Base-by-base conservation (phyloP, 2,113 vertebrate genomes). In the Zosterops pallidus region DNA sequence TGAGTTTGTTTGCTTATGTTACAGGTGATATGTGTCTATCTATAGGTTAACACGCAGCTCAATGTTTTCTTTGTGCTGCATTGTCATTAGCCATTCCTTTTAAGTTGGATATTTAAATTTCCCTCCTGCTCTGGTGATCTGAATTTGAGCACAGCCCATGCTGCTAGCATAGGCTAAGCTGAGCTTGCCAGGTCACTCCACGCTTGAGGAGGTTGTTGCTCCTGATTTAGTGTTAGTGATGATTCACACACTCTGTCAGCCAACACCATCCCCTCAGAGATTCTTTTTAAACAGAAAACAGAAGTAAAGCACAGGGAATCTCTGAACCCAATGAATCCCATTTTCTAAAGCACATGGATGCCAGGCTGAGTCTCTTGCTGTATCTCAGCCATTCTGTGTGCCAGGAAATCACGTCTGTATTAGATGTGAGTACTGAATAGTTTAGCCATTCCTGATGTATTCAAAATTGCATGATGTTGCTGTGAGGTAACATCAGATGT, bases 301-400 rank as follows among this genome's bases (percentile, higher is more conserved):
- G 46, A 39, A 57, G 16, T 9, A 37, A 81, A 13, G 18, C 25
- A 16, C 25, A 64, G 52, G 59, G 62, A 60, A 22, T n/a, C 2
- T 3, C 64, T 91, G 81, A n/a, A 37, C 28, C 6, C 4, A 6
- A 3, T 14, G 24, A 44, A 67, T 67, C 42, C 55, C 56, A 3
- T 62, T 75, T 75, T 33, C 39, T 42, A n/a, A 89, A 78, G 50
- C 42, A 6, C 16, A 20, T 0, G 0, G 56, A 4, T 52, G n/a
- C 37, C 63, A 80, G 28, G 15, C 53, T 28, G 9, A 26, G 9
- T 72, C 67, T 83, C 53, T 69, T 62, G 50, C 59, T 52, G 16
- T 62, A 18, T 46, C 46, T 80, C 68, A 83, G 22, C 46, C 78
- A 23, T n/a, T 63, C 47, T 74, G 12, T 0, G 2, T 64, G 41